Base-by-base conservation (phyloP, 1,140 invertebrate genomes). In the Argopecten irradians region DNA sequence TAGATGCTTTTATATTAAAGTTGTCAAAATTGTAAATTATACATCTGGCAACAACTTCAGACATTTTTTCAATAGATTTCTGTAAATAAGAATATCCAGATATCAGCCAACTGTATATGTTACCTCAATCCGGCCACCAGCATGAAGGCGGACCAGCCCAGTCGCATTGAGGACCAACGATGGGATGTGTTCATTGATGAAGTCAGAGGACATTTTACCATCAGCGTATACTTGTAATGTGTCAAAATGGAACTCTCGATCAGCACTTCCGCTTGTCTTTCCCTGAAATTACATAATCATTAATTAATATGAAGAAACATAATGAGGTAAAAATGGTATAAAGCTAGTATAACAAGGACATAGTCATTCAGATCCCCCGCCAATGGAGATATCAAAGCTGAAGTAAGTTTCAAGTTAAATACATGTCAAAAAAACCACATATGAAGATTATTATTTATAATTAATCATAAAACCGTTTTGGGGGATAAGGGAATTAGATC, bases 61-160 rank as follows among this genome's bases (percentile, higher is more conserved):
- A n/a, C n/a, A n/a, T n/a, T n/a, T n/a, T n/a, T n/a, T n/a, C n/a
- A n/a, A n/a, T n/a, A n/a, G 8, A 84, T 22, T 22, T 86, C 22
- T 36, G 32, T 22, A n/a, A 19, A 13, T 34, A 1, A 22, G 19
- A 34, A 2, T 89, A 84, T 34, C 13, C n/a, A 35, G 19, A 83
- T 32, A 34, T 33, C 34, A 35, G 5, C 33, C 83, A 33, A 55
- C 34, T 33, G 28, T 46, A 41, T 34, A 87, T 85, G 85, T 86
- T 90, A 94, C 93, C 90, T 86, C 82, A 35, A 94, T 93, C 83
- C 35, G 88, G 28, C 91, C 91, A n/a, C 93, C 93, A 87, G 93
- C 92, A 88, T 94, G 92, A 19, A 94, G 86, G 41, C 92, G 43
- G 11, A 94, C 82, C 1, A 84, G 43, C 36, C 91, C 87, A 28